These are phyloP conservation scores for Deilephila porcellus DNA, from an alignment of 2,888 invertebrate species.

Conservation along the genomic window DNA sequence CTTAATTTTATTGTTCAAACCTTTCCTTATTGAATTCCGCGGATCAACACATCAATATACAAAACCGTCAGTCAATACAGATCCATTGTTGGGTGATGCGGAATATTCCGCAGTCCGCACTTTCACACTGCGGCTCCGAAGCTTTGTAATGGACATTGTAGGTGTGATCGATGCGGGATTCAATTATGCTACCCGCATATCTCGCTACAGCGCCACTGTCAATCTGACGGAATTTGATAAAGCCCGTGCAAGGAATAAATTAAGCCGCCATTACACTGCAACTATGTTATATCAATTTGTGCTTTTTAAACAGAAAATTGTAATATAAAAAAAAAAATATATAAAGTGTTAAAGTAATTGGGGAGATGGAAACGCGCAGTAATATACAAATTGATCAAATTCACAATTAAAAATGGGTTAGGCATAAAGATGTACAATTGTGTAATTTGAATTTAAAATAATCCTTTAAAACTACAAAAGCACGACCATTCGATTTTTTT, in stretches of 20 bases:
- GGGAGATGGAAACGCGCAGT: too few relatives aligned
- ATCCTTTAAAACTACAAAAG: too few relatives aligned
- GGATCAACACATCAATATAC: not conserved
- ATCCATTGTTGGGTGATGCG: not conserved
- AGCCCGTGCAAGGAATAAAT: not conserved
- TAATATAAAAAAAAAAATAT: too few relatives aligned
- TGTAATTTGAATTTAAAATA: too few relatives aligned
- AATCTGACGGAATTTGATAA: slow-evolving; percentile 3
- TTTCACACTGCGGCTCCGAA: not conserved
- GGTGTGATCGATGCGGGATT: not conserved
- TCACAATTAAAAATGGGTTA: too few relatives aligned
- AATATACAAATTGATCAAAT: too few relatives aligned
- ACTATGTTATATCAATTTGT: too few relatives aligned
- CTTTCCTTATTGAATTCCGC: slow-evolving; percentile 4
- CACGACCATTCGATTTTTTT: too few relatives aligned
- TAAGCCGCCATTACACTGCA: not conserved
- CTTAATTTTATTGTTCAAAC: not conserved
- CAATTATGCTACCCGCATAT: not conserved
- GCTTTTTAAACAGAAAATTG: too few relatives aligned
- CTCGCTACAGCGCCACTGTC: not conserved
- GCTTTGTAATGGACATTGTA: not conserved
- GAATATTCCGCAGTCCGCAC: not conserved
- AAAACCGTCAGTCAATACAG: not conserved
- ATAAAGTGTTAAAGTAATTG: too few relatives aligned
- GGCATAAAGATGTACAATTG: too few relatives aligned